Conservation (phyloP, 2,113 vertebrate genomes). For the Chionis minor region DNA sequence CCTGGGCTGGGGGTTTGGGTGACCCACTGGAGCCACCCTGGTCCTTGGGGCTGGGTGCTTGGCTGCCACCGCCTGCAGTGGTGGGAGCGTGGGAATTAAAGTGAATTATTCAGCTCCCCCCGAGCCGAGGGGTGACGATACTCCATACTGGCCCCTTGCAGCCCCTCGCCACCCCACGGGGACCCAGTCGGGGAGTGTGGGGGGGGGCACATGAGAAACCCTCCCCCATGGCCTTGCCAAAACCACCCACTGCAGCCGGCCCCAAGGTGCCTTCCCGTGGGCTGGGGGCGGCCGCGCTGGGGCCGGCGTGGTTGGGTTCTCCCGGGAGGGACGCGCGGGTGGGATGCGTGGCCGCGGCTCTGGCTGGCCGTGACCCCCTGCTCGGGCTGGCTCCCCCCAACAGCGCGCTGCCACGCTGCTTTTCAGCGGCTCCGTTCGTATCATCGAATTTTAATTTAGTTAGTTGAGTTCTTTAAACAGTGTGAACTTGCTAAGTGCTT, state of each 20-base stretch:
- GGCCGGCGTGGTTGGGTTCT: fast-evolving
- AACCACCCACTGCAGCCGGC: too few relatives aligned
- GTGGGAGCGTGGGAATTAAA: background rate
- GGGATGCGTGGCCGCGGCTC: background rate
- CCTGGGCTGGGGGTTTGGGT: background rate
- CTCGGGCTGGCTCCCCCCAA: background rate
- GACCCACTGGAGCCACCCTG: background rate
- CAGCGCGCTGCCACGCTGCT: background rate
- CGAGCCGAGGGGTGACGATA: background rate
- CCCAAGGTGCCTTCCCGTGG: background rate
- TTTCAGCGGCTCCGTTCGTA: background rate
- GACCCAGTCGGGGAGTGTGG: background rate
- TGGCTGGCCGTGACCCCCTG: background rate
- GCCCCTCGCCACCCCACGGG: background rate
- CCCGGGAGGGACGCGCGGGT: fast-evolving
- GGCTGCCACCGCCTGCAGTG: background rate
- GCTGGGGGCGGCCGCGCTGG: fast-evolving
- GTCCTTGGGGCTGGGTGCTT: background rate
- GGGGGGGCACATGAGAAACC: background rate
- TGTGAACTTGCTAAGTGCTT: slow-evolving; percentile 63
- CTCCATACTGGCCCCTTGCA: background rate
- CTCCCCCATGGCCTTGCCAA: fast-evolving
- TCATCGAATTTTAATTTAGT: slow-evolving; percentile 60
- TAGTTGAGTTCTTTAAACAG: slow-evolving; percentile 66
- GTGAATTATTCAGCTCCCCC: background rate